Evolutionary conservation across 1,140 invertebrate species (phyloP), one percentile per base, ranked within the genome.

Genomic region (Antheraea pernyi): DNA sequence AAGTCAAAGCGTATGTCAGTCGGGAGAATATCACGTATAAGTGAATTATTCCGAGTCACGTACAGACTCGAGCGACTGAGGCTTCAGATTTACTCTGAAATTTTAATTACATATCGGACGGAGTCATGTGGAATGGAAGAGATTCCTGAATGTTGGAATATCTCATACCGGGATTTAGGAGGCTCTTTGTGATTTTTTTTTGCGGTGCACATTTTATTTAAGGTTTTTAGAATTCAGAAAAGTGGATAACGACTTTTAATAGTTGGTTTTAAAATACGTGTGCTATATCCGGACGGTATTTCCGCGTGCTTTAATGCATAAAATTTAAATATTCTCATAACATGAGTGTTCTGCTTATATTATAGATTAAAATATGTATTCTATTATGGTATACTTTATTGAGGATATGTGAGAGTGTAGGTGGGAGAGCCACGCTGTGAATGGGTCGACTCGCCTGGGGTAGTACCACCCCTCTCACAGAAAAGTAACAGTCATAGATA

Each of bases 1-100:
- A 74, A 74, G 78, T 81, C 76, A 79, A 80, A 84, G 77, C 70
- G 79, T 77, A 75, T 83, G 85, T 86, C 73, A 81, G 83, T 78
- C 77, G 75, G 71, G 80, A 82, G 79, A 80, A 77, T 77, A 72
- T 80, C 74, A 2, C 22, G 22, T 72, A 74, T 77, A 74, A 78
- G 74, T 84, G 80, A 86, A 84, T 88, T 90, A 90, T 90, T 84
- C 88, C 73, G 65, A 76, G 80, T 82, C 88, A 90, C 86, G 86
- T 85, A 9, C 53, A 83, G 67, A 68, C 77, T 76, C 72, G 73
- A 75, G 80, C 73, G 76, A 74, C 75, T 74, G 78, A 79, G 78
- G 78, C 76, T 82, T 80, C 74, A 67, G 80, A 81, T 83, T 88
- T 87, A 82, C 86, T 81, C 77, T 85, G 85, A 88, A 88, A 86